phyloP scores from a whole-genome alignment of 2,888 invertebrate genomes.

The Melanchra persicariae region DNA sequence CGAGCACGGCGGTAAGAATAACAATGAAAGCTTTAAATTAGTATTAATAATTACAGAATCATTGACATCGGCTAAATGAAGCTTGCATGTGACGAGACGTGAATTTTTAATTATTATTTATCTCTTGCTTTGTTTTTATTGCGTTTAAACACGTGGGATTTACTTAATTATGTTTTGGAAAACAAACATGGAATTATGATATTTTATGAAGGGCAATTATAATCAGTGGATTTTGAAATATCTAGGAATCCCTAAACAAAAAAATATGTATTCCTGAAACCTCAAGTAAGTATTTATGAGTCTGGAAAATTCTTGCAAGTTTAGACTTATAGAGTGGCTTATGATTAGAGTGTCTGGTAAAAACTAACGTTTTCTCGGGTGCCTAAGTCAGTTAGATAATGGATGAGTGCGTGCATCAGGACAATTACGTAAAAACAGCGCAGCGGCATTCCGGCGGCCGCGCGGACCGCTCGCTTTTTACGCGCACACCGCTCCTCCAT shows the following conservation, averaged over 20 bases:
- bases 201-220: background rate
- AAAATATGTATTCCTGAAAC: conserved; percentile 31
- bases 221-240: too few species aligned
- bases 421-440: conserved; percentile 90
- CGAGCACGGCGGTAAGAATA: conserved; percentile 81
- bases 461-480: conserved; percentile 82
- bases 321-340: conserved; percentile 60
- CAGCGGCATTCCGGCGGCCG: conserved; percentile 85
- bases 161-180: conserved; percentile 37
- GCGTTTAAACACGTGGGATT: conserved; percentile 53
- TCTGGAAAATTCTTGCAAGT: conserved; percentile 29
- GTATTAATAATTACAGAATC: conserved; percentile 87
- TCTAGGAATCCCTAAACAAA: conserved; percentile 8
- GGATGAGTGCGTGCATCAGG: conserved; percentile 89
- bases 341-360: conserved; percentile 62
- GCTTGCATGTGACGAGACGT: conserved; percentile 77
- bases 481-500: conserved; percentile 82
- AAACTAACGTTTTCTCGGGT: conserved; percentile 64
- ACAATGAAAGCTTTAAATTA: conserved; percentile 88
- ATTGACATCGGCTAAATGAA: conserved; percentile 84
- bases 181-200: conserved; percentile 2
- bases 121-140: conserved; percentile 57
- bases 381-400: conserved; percentile 83
- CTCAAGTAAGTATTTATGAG: conserved; percentile 40
- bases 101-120: conserved; percentile 80